Conservation (phyloP, 2,888 invertebrate species). For the Drosophila leonis region DNA sequence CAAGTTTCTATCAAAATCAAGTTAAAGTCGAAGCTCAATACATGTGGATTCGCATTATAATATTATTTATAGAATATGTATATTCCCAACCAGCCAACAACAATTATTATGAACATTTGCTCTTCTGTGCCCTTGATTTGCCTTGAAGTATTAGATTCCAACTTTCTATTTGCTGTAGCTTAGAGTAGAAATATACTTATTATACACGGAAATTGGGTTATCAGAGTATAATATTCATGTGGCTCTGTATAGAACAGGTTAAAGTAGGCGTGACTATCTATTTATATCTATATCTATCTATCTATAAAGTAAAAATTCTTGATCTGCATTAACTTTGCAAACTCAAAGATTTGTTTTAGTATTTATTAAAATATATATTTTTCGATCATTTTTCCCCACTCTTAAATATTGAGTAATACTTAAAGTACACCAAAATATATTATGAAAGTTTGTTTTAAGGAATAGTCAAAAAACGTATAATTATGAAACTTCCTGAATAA, state of each 20-base stretch:
- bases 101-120: background rate
- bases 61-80: background rate
- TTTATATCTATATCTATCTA: too few relatives aligned
- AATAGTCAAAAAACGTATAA: background rate
- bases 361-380: background rate
- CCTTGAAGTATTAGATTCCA: background rate
- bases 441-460: background rate
- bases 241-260: background rate
- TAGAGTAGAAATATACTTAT: background rate
- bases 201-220: background rate
- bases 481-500: background rate
- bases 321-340: background rate
- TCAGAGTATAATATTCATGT: background rate
- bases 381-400: too few relatives aligned
- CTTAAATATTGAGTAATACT: too few relatives aligned
- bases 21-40: background rate
- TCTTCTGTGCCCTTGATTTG: background rate
- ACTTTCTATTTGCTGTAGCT: background rate
- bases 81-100: background rate
- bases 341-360: background rate
- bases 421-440: too few relatives aligned
- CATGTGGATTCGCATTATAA: background rate
- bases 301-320: background rate
- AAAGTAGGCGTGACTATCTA: background rate
- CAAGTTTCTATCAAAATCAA: background rate